phyloP scores from a whole-genome alignment of 2,113 vertebrate genomes.

The Spea bombifrons region DNA sequence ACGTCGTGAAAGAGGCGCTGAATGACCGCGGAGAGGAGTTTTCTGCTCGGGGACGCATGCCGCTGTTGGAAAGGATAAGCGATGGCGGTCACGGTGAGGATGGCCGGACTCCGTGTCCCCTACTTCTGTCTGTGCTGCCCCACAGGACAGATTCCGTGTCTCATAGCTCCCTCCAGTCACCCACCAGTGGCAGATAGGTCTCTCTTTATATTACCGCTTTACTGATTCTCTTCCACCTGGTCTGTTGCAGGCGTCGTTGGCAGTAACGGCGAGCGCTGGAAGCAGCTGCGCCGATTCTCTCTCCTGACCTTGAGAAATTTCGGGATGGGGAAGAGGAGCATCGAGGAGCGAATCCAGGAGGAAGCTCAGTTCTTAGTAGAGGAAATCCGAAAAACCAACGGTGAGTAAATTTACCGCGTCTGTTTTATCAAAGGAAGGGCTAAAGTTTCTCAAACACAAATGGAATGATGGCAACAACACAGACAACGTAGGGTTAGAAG shows the following conservation, averaged over 20 bases:
- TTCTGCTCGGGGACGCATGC: background rate
- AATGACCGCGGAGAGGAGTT: conserved; percentile 54
- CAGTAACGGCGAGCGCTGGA: conserved; percentile 30
- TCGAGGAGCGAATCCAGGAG: conserved; percentile 30
- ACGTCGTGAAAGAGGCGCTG: conserved; percentile 59
- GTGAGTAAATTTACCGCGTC: conserved; percentile 32
- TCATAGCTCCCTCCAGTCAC: background rate
- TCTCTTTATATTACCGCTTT: no score
- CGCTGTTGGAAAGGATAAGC: conserved; percentile 43
- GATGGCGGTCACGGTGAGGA: conserved; percentile 52
- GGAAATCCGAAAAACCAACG: conserved; percentile 50
- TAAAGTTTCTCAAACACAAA: no score
- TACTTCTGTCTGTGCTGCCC: no score
- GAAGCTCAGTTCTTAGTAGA: conserved; percentile 34
- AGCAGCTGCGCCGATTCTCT: conserved; percentile 21
- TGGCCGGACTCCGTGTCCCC: no score
- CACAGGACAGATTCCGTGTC: background rate
- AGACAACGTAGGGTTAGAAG: no score
- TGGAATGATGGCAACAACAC: no score
- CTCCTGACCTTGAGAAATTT: conserved; percentile 33
- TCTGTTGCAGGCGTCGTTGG: background rate
- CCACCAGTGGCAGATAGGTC: background rate
- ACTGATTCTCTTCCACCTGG: no score
- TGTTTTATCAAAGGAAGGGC: no score
- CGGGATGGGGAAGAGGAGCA: conserved; percentile 34